phyloP scores from a whole-genome alignment of 2,113 vertebrate species.

The Tragelaphus imberbis region DNA sequence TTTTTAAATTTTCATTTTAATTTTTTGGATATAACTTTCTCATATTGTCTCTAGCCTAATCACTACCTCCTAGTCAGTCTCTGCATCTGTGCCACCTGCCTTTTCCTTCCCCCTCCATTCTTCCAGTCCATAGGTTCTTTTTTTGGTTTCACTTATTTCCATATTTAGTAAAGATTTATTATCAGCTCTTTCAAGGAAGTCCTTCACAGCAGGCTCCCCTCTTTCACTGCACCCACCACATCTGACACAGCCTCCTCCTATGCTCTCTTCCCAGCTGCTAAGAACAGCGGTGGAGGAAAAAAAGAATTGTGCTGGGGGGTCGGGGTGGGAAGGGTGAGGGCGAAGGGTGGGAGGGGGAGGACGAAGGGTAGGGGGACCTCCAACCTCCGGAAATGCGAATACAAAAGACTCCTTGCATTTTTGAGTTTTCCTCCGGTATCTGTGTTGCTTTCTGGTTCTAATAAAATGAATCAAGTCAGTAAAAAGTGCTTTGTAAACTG shows the following conservation, averaged over 20 bases:
- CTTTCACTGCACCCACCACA: background rate
- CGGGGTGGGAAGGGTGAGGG: background rate
- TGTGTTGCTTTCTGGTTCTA: background rate
- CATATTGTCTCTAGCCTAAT: background rate
- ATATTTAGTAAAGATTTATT: background rate
- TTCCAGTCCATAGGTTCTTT: background rate
- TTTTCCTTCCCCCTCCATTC: background rate
- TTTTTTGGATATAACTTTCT: background rate
- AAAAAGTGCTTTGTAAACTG: background rate
- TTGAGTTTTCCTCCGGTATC: background rate
- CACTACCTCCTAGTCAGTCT: background rate
- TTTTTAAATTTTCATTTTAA: background rate
- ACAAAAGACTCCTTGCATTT: background rate
- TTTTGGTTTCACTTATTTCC: background rate
- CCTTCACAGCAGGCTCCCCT: background rate
- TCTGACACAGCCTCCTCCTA: background rate
- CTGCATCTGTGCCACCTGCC: background rate
- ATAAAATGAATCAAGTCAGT: background rate
- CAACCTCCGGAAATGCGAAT: background rate
- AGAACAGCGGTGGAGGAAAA: background rate
- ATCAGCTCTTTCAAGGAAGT: background rate
- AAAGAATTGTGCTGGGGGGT: background rate
- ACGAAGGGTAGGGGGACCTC: background rate
- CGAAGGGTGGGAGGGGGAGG: background rate
- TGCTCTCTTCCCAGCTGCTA: background rate